These are phyloP conservation scores for Bombus ignitus DNA, from an alignment of 1,140 invertebrate genomes.

Conservation along the genomic window DNA sequence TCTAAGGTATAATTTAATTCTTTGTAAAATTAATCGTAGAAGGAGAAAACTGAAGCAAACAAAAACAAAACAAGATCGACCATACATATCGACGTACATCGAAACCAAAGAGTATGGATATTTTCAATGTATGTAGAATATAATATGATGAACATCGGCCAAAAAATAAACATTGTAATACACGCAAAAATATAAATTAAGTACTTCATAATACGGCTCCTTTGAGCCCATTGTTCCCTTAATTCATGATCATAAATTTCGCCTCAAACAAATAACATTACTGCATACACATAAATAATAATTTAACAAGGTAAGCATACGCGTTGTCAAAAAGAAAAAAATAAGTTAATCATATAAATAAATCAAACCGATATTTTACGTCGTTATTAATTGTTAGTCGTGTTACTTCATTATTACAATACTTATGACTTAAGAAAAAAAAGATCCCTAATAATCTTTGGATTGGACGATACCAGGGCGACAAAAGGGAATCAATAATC, in stretches of 20 bases:
- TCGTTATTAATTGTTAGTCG: conserved; percentile 50
- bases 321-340: conserved; percentile 32
- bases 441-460: conserved; percentile 66
- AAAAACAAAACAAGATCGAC: conserved; percentile 66
- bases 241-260: not conserved
- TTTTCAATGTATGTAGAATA: not conserved
- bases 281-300: conserved; percentile 72
- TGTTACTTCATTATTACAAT: conserved; percentile 49
- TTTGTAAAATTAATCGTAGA: conserved; percentile 32
- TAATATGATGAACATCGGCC: not conserved
- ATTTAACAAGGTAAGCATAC: conserved; percentile 73
- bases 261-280: not conserved
- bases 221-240: not conserved
- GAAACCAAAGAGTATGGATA: conserved; percentile 5
- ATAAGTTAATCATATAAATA: conserved; percentile 70
- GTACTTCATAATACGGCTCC: conserved; percentile 6
- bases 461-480: conserved; percentile 56
- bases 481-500: conserved; percentile 15
- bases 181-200: conserved; percentile 49
- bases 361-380: conserved; percentile 33
- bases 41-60: conserved; percentile 55
- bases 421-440: conserved; percentile 52
- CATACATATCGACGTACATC: conserved; percentile 25
- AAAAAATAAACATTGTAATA: conserved; percentile 11
- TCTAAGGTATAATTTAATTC: conserved; percentile 27